A percentile compares a stretch with the other conserved stretches of the same genome.
Conservation (phyloP, 1,140 invertebrate genomes). For the Drosophila mauritiana region DNA sequence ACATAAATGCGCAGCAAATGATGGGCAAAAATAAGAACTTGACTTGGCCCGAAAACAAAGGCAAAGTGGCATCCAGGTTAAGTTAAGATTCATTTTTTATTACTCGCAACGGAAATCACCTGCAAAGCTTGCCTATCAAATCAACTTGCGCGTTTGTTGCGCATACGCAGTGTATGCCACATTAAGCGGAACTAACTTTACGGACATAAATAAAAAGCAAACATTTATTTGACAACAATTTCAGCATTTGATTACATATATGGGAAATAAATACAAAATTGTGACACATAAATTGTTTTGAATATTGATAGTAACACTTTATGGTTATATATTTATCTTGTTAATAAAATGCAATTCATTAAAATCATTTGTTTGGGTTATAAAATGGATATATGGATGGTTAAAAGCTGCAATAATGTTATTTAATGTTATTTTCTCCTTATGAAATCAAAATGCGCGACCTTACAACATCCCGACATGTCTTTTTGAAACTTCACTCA, state of each 20-base stretch:
- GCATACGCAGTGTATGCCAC: slow-evolving; percentile 28
- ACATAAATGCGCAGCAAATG: slow-evolving; percentile 37
- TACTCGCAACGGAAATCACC: not conserved
- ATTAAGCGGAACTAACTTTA: slow-evolving; percentile 34
- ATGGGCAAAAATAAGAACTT: slow-evolving; percentile 16
- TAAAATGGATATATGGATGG: not conserved
- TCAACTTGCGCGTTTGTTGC: slow-evolving; percentile 13
- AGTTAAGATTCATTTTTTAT: slow-evolving; percentile 5
- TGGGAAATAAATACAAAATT: not conserved
- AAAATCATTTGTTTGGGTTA: not conserved
- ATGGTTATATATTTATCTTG: too few relatives aligned
- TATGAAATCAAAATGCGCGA: not conserved
- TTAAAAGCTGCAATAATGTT: not conserved
- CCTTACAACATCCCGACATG: not conserved
- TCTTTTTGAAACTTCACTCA: not conserved
- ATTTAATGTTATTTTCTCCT: too few relatives aligned
- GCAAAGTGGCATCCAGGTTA: slow-evolving; percentile 7
- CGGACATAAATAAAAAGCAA: not conserved
- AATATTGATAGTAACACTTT: not conserved
- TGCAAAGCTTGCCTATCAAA: not conserved
- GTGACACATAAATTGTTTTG: not conserved
- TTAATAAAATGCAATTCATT: too few relatives aligned
- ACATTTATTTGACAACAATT: slow-evolving; percentile 19
- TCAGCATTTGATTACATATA: slow-evolving; percentile 12
- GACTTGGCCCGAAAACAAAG: slow-evolving; percentile 10